phyloP scores from a whole-genome alignment of 2,797 vertebrate species.

The Hemitrygon akajei region DNA sequence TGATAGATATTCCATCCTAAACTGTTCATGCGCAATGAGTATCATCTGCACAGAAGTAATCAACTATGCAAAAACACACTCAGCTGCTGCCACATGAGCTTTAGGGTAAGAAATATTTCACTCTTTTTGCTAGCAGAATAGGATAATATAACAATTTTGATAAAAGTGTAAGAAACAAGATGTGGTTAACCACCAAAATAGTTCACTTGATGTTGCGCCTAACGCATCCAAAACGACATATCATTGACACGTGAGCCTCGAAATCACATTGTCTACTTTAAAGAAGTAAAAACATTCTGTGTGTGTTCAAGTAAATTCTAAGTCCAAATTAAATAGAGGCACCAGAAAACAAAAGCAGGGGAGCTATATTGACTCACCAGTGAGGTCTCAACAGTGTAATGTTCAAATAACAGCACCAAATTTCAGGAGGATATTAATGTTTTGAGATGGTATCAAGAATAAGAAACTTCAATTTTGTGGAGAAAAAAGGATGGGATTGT shows the following conservation, averaged over 20 bases:
- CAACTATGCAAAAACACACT: not conserved
- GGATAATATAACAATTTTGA: not conserved
- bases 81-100: not conserved
- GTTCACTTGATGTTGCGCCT: not conserved
- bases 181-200: not conserved
- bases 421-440: not conserved
- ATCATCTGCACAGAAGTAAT: conserved; percentile 6
- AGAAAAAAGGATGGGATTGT: not conserved
- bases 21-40: not conserved
- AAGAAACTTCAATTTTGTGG: not conserved
- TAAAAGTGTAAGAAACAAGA: not conserved
- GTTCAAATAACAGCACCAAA: not conserved
- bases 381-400: not conserved
- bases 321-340: not conserved
- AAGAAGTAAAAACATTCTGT: not conserved
- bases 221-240: not conserved
- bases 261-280: not conserved
- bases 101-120: not conserved
- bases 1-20: not conserved
- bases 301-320: not conserved
- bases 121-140: not conserved
- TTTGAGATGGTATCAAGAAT: not conserved
- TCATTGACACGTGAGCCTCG: not conserved
- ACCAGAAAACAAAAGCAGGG: not conserved
- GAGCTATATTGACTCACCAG: not conserved